Conservation (phyloP, 2,113 vertebrate genomes). For the Esox niger region DNA sequence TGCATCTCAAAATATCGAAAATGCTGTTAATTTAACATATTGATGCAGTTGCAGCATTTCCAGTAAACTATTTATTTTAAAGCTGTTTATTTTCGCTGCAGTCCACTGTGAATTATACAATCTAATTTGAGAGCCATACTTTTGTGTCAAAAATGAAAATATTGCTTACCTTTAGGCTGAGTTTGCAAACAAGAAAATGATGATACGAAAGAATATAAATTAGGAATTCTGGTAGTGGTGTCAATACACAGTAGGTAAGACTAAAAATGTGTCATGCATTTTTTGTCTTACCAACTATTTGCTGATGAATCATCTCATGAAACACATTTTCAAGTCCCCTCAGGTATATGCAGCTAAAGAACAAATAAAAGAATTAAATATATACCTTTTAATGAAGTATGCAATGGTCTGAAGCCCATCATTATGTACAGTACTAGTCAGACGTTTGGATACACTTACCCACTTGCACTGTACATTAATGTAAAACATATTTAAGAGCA, state of each 20-base stretch:
- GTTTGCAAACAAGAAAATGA: constrained; percentile 39
- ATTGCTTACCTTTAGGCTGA: background rate
- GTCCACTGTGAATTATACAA: background rate
- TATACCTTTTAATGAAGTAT: background rate
- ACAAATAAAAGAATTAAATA: constrained; percentile 17
- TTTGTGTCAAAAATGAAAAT: constrained; percentile 8
- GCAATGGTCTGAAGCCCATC: no score
- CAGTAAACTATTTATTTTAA: background rate
- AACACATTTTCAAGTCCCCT: constrained; percentile 37
- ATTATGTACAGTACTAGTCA: no score
- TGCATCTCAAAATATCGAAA: background rate
- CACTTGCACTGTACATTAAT: no score
- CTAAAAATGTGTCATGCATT: constrained; percentile 47
- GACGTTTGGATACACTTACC: no score
- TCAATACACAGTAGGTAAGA: constrained; percentile 56
- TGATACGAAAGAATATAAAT: constrained; percentile 39
- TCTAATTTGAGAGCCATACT: constrained; percentile 14
- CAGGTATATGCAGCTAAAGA: background rate
- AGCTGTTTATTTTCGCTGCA: constrained; percentile 3
- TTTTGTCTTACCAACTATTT: constrained; percentile 23
- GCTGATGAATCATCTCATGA: constrained; percentile 49
- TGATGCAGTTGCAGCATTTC: background rate
- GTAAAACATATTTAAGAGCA: no score
- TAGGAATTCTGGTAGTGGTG: constrained; percentile 49
- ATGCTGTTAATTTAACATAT: background rate